phyloP scores from a whole-genome alignment of 2,797 vertebrate species.

The Corythornis leucogaster region DNA sequence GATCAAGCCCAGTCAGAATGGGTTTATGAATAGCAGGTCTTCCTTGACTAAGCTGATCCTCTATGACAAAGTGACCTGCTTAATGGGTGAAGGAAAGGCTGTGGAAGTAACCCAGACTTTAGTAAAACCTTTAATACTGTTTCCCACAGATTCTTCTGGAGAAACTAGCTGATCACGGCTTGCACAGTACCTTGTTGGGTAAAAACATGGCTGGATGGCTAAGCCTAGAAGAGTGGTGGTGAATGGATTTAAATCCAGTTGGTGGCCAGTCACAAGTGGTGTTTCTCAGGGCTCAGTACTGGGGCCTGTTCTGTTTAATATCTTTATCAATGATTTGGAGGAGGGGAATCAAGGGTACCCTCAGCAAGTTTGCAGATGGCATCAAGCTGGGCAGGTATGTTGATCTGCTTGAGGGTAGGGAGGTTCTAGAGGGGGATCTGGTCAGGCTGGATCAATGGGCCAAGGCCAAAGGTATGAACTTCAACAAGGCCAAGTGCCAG shows the following conservation, averaged over 20 bases:
- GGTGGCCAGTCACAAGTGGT: not conserved
- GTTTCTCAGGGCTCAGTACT: not conserved
- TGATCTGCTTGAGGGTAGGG: not conserved
- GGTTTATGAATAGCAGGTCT: not conserved
- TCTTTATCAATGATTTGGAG: not conserved
- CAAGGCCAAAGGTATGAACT: not conserved
- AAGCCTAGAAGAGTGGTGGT: not conserved
- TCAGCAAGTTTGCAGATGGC: not conserved
- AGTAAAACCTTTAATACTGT: no score
- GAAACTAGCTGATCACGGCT: not conserved
- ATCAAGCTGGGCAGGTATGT: not conserved
- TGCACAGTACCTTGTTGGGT: not conserved
- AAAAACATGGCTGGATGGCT: not conserved
- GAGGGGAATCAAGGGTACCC: not conserved
- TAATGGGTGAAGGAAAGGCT: not conserved
- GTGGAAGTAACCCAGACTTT: no score
- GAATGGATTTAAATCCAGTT: not conserved
- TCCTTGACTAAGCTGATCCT: not conserved
- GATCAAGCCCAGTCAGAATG: no score
- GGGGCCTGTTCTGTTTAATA: not conserved
- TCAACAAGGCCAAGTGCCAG: no score
- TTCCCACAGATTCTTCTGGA: not conserved
- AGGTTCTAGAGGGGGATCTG: not conserved
- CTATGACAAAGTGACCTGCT: not conserved
- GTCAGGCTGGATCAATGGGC: not conserved